Evolutionary conservation across 2,888 invertebrate species (phyloP).

Genomic region (Onchidella celtica): DNA sequence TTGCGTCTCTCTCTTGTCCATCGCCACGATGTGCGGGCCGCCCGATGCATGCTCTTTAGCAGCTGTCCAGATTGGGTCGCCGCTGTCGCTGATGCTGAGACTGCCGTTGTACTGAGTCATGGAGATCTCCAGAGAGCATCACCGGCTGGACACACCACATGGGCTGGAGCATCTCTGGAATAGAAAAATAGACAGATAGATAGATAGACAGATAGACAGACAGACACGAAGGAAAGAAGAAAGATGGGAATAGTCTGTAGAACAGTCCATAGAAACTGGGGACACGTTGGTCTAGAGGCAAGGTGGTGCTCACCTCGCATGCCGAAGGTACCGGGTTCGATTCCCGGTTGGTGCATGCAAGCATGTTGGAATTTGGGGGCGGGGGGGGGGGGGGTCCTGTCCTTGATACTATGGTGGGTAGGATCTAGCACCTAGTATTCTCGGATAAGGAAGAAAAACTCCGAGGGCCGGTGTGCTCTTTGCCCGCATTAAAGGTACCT

Average conservation of each 20-base stretch:
- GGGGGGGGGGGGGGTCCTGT: no score
- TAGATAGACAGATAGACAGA: neutral
- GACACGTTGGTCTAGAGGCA: no score
- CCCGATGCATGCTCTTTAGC: neutral
- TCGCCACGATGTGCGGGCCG: conserved; percentile 44
- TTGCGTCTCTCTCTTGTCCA: conserved; percentile 50
- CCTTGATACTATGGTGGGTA: no score
- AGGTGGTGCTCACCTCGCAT: no score
- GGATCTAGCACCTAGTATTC: no score
- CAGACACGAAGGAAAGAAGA: neutral
- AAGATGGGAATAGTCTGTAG: neutral
- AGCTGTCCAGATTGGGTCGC: neutral
- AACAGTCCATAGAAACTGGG: no score
- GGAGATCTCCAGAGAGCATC: neutral
- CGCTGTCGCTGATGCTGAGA: neutral
- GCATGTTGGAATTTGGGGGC: no score
- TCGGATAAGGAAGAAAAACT: no score
- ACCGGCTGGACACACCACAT: neutral
- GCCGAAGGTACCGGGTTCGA: no score
- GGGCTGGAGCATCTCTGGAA: neutral
- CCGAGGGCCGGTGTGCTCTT: no score
- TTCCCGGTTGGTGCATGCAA: no score
- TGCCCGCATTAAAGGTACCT: no score
- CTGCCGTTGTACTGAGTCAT: conserved; percentile 32
- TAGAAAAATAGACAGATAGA: neutral